Evolutionary conservation across 2,888 invertebrate genomes (phyloP).

Genomic region (Heliconius hortense): DNA sequence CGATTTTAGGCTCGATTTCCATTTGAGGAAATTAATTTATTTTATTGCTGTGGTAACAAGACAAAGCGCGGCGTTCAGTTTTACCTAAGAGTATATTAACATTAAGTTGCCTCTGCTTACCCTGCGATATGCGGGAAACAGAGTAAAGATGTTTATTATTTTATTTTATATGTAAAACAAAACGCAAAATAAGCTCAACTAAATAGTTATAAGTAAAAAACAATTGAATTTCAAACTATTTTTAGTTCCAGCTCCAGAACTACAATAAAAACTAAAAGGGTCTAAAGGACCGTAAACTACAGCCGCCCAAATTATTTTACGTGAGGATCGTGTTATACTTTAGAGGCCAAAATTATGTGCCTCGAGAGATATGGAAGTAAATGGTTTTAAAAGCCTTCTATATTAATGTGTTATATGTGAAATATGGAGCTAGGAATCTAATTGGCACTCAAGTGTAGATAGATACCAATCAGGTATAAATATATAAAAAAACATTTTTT

Average conservation of each 20-base stretch:
- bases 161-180: background rate
- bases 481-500: too few species aligned
- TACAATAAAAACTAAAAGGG: conserved; percentile 30
- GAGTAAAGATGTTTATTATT: background rate
- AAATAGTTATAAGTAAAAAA: background rate
- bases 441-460: too few species aligned
- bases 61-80: too few species aligned
- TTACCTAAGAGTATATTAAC: too few species aligned
- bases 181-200: too few species aligned
- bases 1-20: too few species aligned
- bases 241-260: conserved; percentile 8
- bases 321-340: conserved; percentile 10
- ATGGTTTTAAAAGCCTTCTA: background rate
- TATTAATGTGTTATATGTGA: background rate
- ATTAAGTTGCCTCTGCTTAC: too few species aligned
- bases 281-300: conserved; percentile 32
- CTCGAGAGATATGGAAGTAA: background rate
- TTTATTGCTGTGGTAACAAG: too few species aligned
- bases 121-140: too few species aligned
- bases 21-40: too few species aligned
- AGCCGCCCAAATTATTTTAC: conserved; percentile 23
- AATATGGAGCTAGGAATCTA: too few species aligned
- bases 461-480: too few species aligned
- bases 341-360: background rate
- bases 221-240: background rate